Conservation (phyloP, 2,888 invertebrate species). For the Dasysyrphus albostriatus region DNA sequence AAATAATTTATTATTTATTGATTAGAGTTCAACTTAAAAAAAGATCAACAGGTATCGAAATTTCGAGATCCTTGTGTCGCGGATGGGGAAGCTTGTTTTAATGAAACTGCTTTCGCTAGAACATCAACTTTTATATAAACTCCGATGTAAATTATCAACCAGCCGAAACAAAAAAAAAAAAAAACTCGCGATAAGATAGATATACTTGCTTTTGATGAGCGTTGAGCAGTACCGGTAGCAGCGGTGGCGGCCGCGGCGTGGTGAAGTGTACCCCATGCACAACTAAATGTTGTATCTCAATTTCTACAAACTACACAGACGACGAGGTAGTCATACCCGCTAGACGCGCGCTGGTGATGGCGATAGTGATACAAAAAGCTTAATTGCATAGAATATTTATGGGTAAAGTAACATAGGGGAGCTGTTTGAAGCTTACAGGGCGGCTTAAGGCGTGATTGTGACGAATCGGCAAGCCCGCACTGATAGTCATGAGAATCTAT, state of each 20-base stretch:
- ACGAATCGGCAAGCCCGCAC: slow-evolving; percentile 19
- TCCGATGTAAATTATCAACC: slow-evolving; percentile 22
- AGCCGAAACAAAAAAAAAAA: slow-evolving; percentile 14
- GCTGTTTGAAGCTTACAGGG: slow-evolving; percentile 25
- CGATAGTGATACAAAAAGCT: slow-evolving; percentile 53
- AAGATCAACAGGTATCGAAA: background rate
- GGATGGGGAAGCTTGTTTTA: slow-evolving; percentile 59
- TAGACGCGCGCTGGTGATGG: background rate
- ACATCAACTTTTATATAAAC: slow-evolving; percentile 70
- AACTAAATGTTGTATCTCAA: slow-evolving; percentile 42
- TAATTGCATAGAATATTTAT: slow-evolving; percentile 59
- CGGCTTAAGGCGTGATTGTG: slow-evolving; percentile 22
- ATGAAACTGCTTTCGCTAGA: slow-evolving; percentile 64
- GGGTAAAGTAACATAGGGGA: slow-evolving; percentile 26
- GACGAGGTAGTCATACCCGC: background rate
- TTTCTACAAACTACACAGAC: slow-evolving; percentile 35
- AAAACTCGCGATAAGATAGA: slow-evolving; percentile 53
- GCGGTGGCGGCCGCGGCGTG: slow-evolving; percentile 36
- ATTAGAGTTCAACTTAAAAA: background rate
- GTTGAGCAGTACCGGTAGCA: slow-evolving; percentile 66
- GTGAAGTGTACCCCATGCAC: slow-evolving; percentile 37
- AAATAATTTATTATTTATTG: background rate
- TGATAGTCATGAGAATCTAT: slow-evolving; percentile 47
- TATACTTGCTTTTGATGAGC: slow-evolving; percentile 19
- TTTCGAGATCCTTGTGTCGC: slow-evolving; percentile 46